Evolutionary conservation across 2,888 invertebrate genomes (phyloP).

Genomic region (Ectemnius cavifrons): DNA sequence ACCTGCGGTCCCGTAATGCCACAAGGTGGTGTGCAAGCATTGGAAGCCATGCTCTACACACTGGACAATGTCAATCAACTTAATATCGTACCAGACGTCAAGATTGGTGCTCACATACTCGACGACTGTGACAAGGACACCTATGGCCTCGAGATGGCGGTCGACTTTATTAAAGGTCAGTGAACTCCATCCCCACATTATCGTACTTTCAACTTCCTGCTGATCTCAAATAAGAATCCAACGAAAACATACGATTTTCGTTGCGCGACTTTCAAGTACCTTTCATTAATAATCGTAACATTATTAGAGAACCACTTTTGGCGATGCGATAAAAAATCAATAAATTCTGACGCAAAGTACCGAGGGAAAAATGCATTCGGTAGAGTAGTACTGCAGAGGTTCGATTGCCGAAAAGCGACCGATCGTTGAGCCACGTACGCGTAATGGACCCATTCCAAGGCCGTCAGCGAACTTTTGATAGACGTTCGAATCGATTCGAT

Average conservation of each 20-base stretch:
- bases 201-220: not conserved
- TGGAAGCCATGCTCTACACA: slow-evolving; percentile 93
- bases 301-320: not conserved
- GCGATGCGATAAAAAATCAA: too few species aligned
- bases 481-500: too few species aligned
- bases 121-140: slow-evolving; percentile 97
- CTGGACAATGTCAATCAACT: slow-evolving; percentile 85
- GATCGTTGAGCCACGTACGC: too few species aligned
- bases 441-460: too few species aligned
- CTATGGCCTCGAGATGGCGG: slow-evolving; percentile 94
- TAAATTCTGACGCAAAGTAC: too few species aligned
- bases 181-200: not conserved
- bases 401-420: too few species aligned
- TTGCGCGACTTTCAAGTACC: not conserved
- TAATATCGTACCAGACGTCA: slow-evolving; percentile 84
- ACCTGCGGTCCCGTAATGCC: slow-evolving; percentile 94
- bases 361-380: too few species aligned
- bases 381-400: too few species aligned
- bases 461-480: too few species aligned
- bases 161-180: slow-evolving; percentile 95
- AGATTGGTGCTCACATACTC: slow-evolving; percentile 90
- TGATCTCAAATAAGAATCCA: not conserved
- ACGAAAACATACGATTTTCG: not conserved
- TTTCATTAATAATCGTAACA: not conserved
- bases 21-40: slow-evolving; percentile 90